Evolutionary conservation across 2,113 vertebrate species (phyloP), one percentile per base, ranked within the genome.

Genomic region (Myiagra hebetior): DNA sequence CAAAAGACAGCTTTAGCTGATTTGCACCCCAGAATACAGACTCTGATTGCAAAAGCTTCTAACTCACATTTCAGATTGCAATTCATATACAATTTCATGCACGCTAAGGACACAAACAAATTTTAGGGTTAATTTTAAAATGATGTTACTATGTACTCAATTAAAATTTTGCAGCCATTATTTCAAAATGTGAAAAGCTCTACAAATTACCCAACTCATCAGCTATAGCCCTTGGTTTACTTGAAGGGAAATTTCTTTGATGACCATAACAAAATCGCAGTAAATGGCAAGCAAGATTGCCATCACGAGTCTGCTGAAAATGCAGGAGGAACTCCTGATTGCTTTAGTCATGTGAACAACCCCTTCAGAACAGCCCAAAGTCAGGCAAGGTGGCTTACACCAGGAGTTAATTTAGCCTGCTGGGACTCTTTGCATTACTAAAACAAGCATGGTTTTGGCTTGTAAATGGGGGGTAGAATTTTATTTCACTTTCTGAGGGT

Each of bases 401-500:
- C 77, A 64, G 89, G 79, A 91, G 56, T 86, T 84, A 92, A 91
- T 97, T 97, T 96, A 94, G 91, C 50, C 70, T 93, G 85, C 67
- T 94, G 81, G 64, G 50, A 87, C 63, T 75, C 52, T 74, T 69
- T 92, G 68, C 56, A 39, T 95, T 95, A 91, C 75, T 80, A 75
- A 94, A 93, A 89, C 6, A 42, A 91, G 91, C 75, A 76, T 22
- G 82, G 91, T 82, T 90, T 96, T 80, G 79, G 69, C 84, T 93
- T 89, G 87, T 93, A 96, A 95, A 96, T 57, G 85, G 69, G 69
- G 62, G 90, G 55, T 76, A 96, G 93, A 95, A 96, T 96, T 97
- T 95, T 93, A 94, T 97, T 96, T 91, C 85, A 64, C 65, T 94
- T 97, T 97, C 96, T 95, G 87, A 96, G 75, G 56, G 72, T 63